Evolutionary conservation across 2,888 invertebrate species (phyloP), one percentile per base, ranked within the genome.

Genomic region (Dichetophora obliterata): DNA sequence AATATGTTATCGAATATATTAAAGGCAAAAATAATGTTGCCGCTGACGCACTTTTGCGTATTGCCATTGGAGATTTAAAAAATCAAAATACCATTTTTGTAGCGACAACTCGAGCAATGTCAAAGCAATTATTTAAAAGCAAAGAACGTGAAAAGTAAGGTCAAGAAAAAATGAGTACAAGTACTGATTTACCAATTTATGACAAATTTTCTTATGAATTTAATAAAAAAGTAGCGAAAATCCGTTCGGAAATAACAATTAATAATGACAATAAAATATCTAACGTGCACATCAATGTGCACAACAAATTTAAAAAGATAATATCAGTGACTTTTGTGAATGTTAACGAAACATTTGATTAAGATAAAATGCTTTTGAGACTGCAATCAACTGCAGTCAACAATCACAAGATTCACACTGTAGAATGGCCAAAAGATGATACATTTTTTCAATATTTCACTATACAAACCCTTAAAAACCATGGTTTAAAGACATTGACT

Each of bases 1-100:
- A 82, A 65, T 84, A 82, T 63, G 59, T 48, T 16, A 77, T 84
- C 54, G 75, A 82, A 54, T 77, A 83, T 69, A 77, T 81, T 27
- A 78, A 75, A 76, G 81, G 82, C 8, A 82, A 80, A 72, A 77
- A 81, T 43, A 81, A 81, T 70, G 74, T 73, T 9, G 76, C 57
- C 19, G 79, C 78, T 2, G 80, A 81, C 50, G 81, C 79, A 27
- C 34, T 80, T 22, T 81, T 71, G 16, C 66, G 80, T 2, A 77
- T 80, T 27, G 71, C 78, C 37, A 52, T 77, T n/a, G n/a, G n/a
- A n/a, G n/a, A n/a, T n/a, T n/a, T n/a, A n/a, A n/a, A n/a, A n/a
- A n/a, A n/a, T n/a, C n/a, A n/a, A n/a, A n/a, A n/a, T n/a, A n/a
- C n/a, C n/a, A n/a, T n/a, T n/a, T n/a, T n/a, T n/a, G n/a, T n/a